Conservation (phyloP, 2,797 vertebrate species). For the Erpetoichthys calabaricus region DNA sequence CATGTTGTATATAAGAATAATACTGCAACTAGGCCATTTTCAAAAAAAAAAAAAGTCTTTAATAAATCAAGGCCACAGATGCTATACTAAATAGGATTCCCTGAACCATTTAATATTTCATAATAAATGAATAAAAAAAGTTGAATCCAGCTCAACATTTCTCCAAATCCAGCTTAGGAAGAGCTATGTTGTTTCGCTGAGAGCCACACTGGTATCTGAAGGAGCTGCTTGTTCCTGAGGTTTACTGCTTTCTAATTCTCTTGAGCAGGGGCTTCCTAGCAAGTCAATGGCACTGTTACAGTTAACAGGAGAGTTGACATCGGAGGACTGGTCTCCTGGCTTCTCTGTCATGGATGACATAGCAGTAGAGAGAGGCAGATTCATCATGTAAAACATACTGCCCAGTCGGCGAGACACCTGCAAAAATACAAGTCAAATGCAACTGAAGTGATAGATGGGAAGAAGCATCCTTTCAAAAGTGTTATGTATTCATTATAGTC, state of each 20-base stretch:
- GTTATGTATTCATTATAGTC: too few species aligned
- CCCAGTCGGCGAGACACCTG: constrained; percentile 77
- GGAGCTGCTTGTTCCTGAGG: constrained; percentile 39
- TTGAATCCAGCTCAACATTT: constrained; percentile 4
- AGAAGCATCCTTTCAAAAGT: not conserved
- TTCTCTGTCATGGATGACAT: constrained; percentile 55
- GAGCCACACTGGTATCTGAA: constrained; percentile 31
- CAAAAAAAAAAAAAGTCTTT: not conserved
- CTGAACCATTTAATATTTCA: not conserved
- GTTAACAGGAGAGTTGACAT: constrained; percentile 55
- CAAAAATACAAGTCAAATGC: not conserved
- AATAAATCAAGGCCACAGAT: not conserved
- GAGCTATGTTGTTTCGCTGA: constrained; percentile 29
- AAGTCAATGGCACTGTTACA: constrained; percentile 60
- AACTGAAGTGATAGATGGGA: not conserved
- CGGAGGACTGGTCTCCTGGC: constrained; percentile 49
- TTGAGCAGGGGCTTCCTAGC: constrained; percentile 47
- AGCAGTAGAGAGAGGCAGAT: constrained; percentile 48
- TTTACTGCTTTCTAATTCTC: constrained; percentile 58
- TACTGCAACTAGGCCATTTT: too few species aligned
- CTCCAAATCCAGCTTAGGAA: not conserved
- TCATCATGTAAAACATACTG: constrained; percentile 70
- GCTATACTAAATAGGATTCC: not conserved
- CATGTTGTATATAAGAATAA: too few species aligned
- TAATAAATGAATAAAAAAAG: not conserved